phyloP scores from a whole-genome alignment of 2,888 invertebrate genomes.

The Heliconius ismenius region DNA sequence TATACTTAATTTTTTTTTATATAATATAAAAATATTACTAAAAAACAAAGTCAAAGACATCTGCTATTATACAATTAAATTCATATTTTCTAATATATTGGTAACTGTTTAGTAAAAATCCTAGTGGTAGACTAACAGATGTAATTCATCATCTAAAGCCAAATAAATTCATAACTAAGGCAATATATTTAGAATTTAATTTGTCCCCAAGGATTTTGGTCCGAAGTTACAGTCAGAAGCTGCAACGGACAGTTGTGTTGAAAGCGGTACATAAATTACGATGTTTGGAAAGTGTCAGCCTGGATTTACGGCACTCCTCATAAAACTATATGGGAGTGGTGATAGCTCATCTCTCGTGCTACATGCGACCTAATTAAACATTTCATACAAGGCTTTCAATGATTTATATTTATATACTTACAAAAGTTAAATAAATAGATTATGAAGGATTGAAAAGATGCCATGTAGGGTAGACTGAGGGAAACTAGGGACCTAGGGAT shows the following conservation, averaged over 20 bases:
- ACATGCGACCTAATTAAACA: constrained; percentile 20
- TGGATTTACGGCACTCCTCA: constrained; percentile 37
- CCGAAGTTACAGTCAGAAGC: constrained; percentile 37
- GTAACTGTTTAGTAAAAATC: neutral
- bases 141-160: constrained; percentile 11
- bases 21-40: too few species aligned
- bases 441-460: neutral
- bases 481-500: too few species aligned
- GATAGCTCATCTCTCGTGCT: constrained; percentile 20
- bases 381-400: neutral
- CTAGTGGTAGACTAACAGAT: neutral
- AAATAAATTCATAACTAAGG: constrained; percentile 29
- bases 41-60: neutral
- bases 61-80: neutral
- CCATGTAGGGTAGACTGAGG: too few species aligned
- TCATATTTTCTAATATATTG: too few species aligned
- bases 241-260: constrained; percentile 43
- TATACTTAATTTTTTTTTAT: too few species aligned
- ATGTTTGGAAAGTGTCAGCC: constrained; percentile 41
- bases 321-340: constrained; percentile 33
- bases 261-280: constrained; percentile 42
- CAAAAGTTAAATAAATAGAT: neutral
- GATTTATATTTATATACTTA: neutral
- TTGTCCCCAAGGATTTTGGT: constrained; percentile 35
- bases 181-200: constrained; percentile 38